Evolutionary conservation across 1,140 invertebrate genomes (phyloP).

Genomic region (Monochamus saltuarius): DNA sequence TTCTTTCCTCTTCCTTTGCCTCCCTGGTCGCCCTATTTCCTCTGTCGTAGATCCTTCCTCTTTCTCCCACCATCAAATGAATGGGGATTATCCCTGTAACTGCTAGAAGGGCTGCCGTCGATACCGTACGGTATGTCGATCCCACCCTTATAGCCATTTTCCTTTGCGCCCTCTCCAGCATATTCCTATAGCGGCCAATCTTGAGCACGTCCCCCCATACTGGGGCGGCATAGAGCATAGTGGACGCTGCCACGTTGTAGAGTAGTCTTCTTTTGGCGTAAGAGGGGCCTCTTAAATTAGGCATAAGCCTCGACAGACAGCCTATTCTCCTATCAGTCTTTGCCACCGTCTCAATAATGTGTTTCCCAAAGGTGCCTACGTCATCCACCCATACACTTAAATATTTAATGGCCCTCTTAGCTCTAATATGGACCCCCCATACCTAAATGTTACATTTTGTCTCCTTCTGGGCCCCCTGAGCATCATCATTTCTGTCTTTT

Average conservation of each 20-base stretch:
- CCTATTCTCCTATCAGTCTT: constrained; percentile 15
- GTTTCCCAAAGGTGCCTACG: not conserved
- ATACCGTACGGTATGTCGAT: constrained; percentile 19
- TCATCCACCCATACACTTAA: constrained; percentile 19
- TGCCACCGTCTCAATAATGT: constrained; percentile 8
- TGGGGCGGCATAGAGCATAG: constrained; percentile 24
- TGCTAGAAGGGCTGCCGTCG: constrained; percentile 9
- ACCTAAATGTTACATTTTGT: not conserved
- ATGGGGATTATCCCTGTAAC: constrained; percentile 12
- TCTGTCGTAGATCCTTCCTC: not conserved
- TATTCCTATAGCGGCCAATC: constrained; percentile 6
- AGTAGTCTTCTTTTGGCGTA: constrained; percentile 10
- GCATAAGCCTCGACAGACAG: constrained; percentile 16
- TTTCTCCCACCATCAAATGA: constrained; percentile 14
- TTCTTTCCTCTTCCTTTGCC: too few species aligned
- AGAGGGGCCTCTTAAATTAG: constrained; percentile 15
- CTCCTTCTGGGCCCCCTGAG: constrained; percentile 4
- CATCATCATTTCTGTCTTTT: constrained; percentile 16
- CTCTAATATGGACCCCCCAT: not conserved
- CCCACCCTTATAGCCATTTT: constrained; percentile 9
- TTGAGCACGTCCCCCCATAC: constrained; percentile 14
- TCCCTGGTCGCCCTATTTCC: too few species aligned
- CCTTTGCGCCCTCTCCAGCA: constrained; percentile 16
- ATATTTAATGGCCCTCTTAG: constrained; percentile 4
- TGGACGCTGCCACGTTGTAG: not conserved